Evolutionary conservation across 1,140 invertebrate species (phyloP).

Genomic region (Neoseiulus cucumeris): DNA sequence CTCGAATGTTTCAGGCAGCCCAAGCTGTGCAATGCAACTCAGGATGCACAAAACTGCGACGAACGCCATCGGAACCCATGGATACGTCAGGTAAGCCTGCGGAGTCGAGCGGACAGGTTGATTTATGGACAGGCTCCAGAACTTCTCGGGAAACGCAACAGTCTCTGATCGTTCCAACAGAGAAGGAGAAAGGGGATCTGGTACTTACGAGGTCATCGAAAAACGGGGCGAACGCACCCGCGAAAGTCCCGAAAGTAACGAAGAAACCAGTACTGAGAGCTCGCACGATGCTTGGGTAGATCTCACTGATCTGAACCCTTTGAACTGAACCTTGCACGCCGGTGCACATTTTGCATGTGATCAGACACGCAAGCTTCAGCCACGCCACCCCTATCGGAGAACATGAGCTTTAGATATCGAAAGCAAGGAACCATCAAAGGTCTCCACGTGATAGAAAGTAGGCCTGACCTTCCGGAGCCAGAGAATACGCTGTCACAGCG

Average conservation of each 20-base stretch:
- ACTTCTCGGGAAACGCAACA: too few relatives aligned
- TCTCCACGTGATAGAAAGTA: neutral
- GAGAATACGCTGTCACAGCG: neutral
- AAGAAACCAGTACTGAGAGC: neutral
- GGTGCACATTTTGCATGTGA: neutral
- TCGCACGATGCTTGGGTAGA: neutral
- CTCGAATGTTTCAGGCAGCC: neutral
- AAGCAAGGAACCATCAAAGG: too few relatives aligned
- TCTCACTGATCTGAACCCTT: neutral
- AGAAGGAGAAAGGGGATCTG: too few relatives aligned
- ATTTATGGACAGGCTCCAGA: too few relatives aligned
- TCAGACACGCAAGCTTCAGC: neutral
- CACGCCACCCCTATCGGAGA: neutral
- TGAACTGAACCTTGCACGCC: neutral
- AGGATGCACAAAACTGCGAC: neutral
- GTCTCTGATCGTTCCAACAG: too few relatives aligned
- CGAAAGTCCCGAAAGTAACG: neutral
- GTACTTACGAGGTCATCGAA: constrained; percentile 1
- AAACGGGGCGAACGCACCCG: neutral
- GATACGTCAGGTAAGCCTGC: neutral
- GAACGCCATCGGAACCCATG: neutral
- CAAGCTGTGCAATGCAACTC: neutral
- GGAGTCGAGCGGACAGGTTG: too few relatives aligned
- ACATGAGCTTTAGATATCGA: neutral
- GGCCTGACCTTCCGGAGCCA: neutral